phyloP scores from a whole-genome alignment of 2,113 vertebrate species.

The Oreotrochilus melanogaster region DNA sequence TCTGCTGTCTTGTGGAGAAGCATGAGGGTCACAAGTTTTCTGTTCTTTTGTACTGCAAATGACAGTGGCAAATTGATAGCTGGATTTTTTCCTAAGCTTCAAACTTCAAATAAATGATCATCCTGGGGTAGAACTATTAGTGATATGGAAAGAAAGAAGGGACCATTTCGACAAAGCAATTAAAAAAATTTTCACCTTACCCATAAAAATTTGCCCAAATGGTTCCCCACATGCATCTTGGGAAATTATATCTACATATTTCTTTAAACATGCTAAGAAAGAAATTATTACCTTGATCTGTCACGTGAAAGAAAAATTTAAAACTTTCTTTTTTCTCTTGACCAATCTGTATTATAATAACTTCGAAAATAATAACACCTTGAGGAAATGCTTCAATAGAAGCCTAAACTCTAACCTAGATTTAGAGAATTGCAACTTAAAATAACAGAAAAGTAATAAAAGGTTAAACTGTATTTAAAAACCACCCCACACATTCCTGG shows the following conservation, averaged over 20 bases:
- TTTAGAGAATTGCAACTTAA: neutral
- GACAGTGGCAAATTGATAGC: neutral
- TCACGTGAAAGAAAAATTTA: neutral
- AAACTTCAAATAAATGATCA: neutral
- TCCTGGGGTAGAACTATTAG: neutral
- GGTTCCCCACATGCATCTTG: neutral
- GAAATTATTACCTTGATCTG: neutral
- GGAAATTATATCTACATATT: neutral
- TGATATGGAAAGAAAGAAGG: neutral
- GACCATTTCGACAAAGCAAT: neutral
- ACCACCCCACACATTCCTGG: neutral
- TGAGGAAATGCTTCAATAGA: neutral
- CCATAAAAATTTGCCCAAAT: neutral
- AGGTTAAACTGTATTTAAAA: neutral
- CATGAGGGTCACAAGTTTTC: neutral
- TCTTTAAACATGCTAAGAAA: neutral
- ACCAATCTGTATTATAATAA: neutral
- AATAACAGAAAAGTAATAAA: neutral
- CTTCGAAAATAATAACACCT: neutral
- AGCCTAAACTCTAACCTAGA: neutral
- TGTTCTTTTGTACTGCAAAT: neutral
- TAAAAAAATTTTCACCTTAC: neutral
- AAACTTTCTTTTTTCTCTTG: neutral
- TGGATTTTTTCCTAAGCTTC: neutral
- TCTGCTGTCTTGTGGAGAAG: neutral